These are phyloP conservation scores for Clunio marinus DNA, from an alignment of 2,888 invertebrate species.

Conservation along the genomic window DNA sequence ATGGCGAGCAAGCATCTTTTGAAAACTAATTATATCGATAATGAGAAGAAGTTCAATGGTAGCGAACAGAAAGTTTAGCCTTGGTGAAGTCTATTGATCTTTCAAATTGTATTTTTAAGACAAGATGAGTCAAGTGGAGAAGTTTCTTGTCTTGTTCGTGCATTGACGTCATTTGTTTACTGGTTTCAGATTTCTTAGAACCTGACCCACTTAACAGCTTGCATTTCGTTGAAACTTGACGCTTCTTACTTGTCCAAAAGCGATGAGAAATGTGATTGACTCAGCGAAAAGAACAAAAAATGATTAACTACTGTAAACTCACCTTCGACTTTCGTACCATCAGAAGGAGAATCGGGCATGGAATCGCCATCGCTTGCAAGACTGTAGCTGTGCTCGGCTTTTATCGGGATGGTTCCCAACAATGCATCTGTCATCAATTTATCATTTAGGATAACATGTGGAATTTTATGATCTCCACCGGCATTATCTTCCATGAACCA, in stretches of 20 bases:
- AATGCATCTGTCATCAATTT: slow-evolving; percentile 85
- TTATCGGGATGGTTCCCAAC: slow-evolving; percentile 74
- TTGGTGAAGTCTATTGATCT: no score
- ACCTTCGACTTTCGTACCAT: slow-evolving; percentile 61
- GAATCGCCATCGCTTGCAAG: slow-evolving; percentile 68
- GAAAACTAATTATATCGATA: no score
- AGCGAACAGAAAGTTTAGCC: no score
- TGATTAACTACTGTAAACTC: slow-evolving; percentile 47
- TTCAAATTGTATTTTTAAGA: no score
- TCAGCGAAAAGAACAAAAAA: neutral
- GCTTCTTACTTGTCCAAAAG: neutral
- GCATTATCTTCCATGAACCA: slow-evolving; percentile 64
- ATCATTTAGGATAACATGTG: slow-evolving; percentile 76
- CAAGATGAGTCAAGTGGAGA: no score
- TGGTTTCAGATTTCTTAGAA: neutral
- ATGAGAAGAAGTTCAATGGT: no score
- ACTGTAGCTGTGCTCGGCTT: slow-evolving; percentile 91
- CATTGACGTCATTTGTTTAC: slow-evolving; percentile 37
- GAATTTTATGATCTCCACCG: slow-evolving; percentile 50
- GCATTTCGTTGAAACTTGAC: neutral
- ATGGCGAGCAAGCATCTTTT: no score
- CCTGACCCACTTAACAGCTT: slow-evolving; percentile 10
- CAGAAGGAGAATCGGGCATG: slow-evolving; percentile 57
- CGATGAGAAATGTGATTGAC: neutral
- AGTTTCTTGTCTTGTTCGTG: slow-evolving; percentile 26